These are phyloP conservation scores for Tragelaphus scriptus DNA, from an alignment of 2,113 vertebrate genomes.

Conservation along the genomic window DNA sequence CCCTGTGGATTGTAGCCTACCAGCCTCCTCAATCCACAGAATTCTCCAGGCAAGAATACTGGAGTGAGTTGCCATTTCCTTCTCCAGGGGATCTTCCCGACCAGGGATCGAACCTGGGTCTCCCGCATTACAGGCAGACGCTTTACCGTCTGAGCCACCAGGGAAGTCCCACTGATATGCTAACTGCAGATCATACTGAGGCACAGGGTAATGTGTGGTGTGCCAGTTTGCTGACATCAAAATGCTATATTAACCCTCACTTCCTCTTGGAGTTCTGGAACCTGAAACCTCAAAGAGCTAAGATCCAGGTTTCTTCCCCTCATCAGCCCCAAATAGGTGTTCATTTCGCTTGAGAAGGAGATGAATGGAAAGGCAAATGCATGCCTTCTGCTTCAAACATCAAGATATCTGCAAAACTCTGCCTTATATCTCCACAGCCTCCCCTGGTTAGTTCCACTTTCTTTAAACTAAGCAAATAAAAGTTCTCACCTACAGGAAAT, in stretches of 20 bases:
- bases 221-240: background rate
- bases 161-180: background rate
- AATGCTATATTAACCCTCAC: background rate
- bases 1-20: no score
- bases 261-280: background rate
- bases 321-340: background rate
- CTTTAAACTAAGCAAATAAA: slow-evolving; percentile 16
- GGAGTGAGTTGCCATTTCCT: no score
- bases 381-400: background rate
- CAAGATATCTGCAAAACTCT: background rate
- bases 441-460: background rate
- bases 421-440: background rate
- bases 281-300: background rate
- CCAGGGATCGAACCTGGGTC: no score
- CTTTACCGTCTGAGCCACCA: no score
- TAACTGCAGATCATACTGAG: background rate
- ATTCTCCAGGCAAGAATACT: no score
- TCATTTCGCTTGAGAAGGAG: background rate
- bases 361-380: background rate
- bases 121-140: fast-evolving
- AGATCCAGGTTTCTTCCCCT: background rate
- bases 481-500: background rate
- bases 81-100: no score
- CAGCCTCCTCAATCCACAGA: no score
- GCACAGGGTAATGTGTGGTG: background rate